Conservation (phyloP, 2,888 invertebrate species). For the Anodontia alba region DNA sequence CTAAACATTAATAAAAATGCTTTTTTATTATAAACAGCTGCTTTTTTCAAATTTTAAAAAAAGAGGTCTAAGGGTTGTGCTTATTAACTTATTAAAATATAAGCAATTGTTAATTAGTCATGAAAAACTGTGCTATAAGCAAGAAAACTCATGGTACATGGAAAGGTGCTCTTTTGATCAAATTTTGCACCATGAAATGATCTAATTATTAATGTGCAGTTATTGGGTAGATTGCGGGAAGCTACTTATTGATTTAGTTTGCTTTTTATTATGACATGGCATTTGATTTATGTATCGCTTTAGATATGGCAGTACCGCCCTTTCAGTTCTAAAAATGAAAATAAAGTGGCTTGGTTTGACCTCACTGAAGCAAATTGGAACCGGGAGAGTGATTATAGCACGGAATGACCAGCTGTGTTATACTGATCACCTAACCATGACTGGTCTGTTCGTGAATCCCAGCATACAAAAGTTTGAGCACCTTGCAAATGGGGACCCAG, state of each 20-base stretch:
- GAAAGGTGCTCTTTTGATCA: too few relatives aligned
- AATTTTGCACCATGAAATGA: too few relatives aligned
- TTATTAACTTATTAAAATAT: too few relatives aligned
- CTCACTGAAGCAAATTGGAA: constrained; percentile 93
- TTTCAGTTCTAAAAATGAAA: constrained; percentile 43
- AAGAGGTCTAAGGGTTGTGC: too few relatives aligned
- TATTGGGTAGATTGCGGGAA: neutral
- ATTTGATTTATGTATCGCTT: constrained; percentile 17
- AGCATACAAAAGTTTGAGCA: constrained; percentile 53
- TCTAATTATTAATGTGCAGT: neutral
- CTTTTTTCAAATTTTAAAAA: too few relatives aligned
- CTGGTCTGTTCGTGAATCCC: constrained; percentile 43
- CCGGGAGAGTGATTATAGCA: constrained; percentile 94
- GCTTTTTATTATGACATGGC: constrained; percentile 6
- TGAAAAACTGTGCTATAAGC: too few relatives aligned
- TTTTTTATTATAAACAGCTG: too few relatives aligned
- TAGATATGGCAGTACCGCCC: neutral
- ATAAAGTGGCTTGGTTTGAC: constrained; percentile 92
- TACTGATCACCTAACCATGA: constrained; percentile 86
- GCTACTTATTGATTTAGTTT: constrained; percentile 12
- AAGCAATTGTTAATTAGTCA: too few relatives aligned
- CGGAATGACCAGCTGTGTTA: constrained; percentile 95
- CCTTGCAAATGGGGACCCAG: constrained; percentile 35
- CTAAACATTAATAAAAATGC: too few relatives aligned
- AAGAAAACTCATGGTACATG: too few relatives aligned